Base-by-base conservation (phyloP, 2,113 vertebrate genomes). In the Aix galericulata region DNA sequence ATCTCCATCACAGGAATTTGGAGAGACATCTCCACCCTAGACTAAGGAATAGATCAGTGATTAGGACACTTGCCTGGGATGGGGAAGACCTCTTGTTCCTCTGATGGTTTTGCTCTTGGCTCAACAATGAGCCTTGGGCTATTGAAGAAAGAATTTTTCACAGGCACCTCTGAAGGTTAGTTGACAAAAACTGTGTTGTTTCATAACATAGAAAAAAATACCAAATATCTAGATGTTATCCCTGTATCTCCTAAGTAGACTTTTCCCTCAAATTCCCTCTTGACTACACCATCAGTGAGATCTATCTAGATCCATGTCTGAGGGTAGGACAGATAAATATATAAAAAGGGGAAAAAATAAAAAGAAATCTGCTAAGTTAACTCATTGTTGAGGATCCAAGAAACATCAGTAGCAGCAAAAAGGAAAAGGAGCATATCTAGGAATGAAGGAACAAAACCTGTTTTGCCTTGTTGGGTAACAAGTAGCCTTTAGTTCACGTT, bases 1-100 rank as follows among this genome's bases (percentile, higher is more conserved):
- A 48, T 85, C 77, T 78, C 14, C 31, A 76, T 42, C 87, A 52
- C 58, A 91, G 71, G 93, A 93, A 91, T 95, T 79, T 66, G 78
- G 53, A 91, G 55, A 78, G 13, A 40, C 67, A 80, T 90, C 85
- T 48, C 48, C 93, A 66, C 48, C 67, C 34, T 48, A 91, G 85
- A 93, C 63, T 69, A 82, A 60, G 89, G 67, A 91, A 89, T 91
- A 82, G 78, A 77, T 80, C 42, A 66, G 76, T 48, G 92, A 96
- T 93, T 95, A 94, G 90, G 82, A 42, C 63, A 73, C 75, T 93
- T 95, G 75, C 81, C 53, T 91, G 63, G 58, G 75, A 78, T 68
- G 74, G 13, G 91, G 93, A 84, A 79, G 82, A 91, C 67, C 82
- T 76, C 85, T 94, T 96, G 85, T 95, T 93, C 79, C 75, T 89